These are phyloP conservation scores for Equus quagga DNA, from an alignment of 2,113 vertebrate species.

Conservation along the genomic window DNA sequence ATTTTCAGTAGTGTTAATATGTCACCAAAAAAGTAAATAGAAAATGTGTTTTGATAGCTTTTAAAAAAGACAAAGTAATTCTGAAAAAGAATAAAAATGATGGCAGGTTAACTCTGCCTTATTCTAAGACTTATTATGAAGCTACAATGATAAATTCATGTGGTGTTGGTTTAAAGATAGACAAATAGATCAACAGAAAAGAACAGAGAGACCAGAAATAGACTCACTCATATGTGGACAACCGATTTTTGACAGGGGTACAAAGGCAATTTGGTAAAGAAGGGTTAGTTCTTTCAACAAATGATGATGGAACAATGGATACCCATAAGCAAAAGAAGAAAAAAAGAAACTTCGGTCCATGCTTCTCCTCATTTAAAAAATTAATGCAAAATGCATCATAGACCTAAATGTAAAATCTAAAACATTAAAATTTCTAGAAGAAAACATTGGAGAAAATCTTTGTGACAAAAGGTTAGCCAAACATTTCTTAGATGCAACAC, in stretches of 20 bases:
- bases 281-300: not conserved
- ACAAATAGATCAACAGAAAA: not conserved
- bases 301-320: not conserved
- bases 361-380: not conserved
- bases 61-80: not conserved
- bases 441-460: not conserved
- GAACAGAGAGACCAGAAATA: not conserved
- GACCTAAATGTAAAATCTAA: not conserved
- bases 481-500: not conserved
- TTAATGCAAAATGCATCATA: not conserved
- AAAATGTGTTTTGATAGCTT: not conserved
- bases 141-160: not conserved
- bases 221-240: not conserved
- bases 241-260: not conserved
- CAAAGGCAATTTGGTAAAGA: not conserved
- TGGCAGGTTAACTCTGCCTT: not conserved
- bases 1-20: not conserved
- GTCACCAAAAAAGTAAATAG: not conserved
- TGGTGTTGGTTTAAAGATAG: not conserved
- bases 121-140: not conserved
- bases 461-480: not conserved
- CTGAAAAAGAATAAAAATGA: not conserved
- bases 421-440: not conserved
- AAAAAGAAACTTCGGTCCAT: not conserved
- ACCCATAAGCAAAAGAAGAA: not conserved